These are phyloP conservation scores for Stenurella melanura DNA, from an alignment of 2,888 invertebrate genomes.

Conservation along the genomic window DNA sequence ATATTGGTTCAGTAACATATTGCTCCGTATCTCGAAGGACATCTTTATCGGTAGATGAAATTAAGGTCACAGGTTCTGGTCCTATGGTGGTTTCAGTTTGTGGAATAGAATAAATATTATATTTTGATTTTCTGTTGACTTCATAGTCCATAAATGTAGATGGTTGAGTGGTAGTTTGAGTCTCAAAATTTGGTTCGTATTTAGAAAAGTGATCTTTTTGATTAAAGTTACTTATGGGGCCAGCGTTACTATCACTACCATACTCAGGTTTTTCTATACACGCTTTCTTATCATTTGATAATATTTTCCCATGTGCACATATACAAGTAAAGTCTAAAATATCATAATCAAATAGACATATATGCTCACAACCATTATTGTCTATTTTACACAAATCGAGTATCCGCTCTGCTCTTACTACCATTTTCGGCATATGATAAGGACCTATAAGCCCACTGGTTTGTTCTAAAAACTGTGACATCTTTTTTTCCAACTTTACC, in stretches of 20 bases:
- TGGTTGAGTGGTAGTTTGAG: slow-evolving; percentile 54
- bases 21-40: slow-evolving; percentile 55
- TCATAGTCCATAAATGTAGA: neutral
- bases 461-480: slow-evolving; percentile 74
- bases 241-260: neutral
- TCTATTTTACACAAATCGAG: slow-evolving; percentile 81
- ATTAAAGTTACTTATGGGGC: slow-evolving; percentile 59
- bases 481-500: slow-evolving; percentile 73
- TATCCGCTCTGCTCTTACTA: slow-evolving; percentile 76
- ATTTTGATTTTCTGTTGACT: neutral
- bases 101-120: neutral
- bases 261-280: slow-evolving; percentile 68
- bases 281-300: slow-evolving; percentile 74
- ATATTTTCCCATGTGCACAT: slow-evolving; percentile 77
- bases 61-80: slow-evolving; percentile 54
- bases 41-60: neutral
- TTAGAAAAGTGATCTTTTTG: slow-evolving; percentile 10
- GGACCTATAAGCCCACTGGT: slow-evolving; percentile 75
- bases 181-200: slow-evolving; percentile 60
- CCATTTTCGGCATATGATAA: slow-evolving; percentile 74
- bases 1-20: slow-evolving; percentile 67
- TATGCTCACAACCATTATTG: slow-evolving; percentile 80
- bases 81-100: slow-evolving; percentile 58
- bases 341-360: slow-evolving; percentile 81
- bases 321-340: slow-evolving; percentile 79